Conservation (phyloP, 2,113 vertebrate genomes). For the Ornithorhynchus anatinus region DNA sequence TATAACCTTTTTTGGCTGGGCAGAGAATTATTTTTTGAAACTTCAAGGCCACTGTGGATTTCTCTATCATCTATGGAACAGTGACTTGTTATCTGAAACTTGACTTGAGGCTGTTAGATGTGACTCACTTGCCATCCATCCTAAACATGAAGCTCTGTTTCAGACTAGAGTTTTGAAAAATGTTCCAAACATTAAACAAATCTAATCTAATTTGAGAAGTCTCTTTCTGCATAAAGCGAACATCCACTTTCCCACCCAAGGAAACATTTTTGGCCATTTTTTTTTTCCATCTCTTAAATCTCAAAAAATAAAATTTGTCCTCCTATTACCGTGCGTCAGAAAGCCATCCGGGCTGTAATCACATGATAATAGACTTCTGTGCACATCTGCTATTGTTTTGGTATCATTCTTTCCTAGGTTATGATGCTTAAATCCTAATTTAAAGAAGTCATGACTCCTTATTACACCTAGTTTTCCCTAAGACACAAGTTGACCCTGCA, state of each 20-base stretch:
- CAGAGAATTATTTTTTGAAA: too few species aligned
- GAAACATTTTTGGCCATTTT: rapidly evolving
- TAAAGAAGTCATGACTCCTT: rapidly evolving
- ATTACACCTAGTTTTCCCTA: too few species aligned
- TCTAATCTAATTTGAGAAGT: rapidly evolving
- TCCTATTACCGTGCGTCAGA: rapidly evolving
- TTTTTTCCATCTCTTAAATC: neutral
- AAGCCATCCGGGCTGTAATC: neutral
- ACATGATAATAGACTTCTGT: neutral
- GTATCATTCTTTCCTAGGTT: neutral
- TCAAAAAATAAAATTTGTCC: too few species aligned
- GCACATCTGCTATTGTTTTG: neutral
- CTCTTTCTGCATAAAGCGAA: neutral
- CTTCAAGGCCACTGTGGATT: neutral
- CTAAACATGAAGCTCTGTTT: too few species aligned
- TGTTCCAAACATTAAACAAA: too few species aligned
- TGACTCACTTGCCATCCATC: rapidly evolving
- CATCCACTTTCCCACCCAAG: neutral
- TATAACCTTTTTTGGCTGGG: too few species aligned
- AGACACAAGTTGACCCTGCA: too few species aligned
- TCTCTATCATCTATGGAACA: rapidly evolving
- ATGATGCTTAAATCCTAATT: neutral
- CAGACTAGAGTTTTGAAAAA: too few species aligned
- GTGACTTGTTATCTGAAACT: rapidly evolving
- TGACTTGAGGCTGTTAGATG: rapidly evolving